These are phyloP conservation scores for Andrena bicolor DNA, from an alignment of 2,888 invertebrate genomes.

Conservation along the genomic window DNA sequence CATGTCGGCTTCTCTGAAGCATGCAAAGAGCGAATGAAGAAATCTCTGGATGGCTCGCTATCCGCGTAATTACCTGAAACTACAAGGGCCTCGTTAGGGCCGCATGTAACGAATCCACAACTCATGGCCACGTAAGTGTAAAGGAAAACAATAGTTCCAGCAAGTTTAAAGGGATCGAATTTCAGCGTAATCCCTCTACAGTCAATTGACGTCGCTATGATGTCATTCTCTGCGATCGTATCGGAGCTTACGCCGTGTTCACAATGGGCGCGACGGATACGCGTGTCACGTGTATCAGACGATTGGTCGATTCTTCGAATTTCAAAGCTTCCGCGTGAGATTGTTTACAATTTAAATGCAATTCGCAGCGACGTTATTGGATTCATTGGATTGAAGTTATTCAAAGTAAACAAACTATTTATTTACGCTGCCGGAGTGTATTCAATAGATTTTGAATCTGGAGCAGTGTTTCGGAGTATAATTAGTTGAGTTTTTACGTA, in stretches of 20 bases:
- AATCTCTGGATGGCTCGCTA: not conserved
- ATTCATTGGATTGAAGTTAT: no score
- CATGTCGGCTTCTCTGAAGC: constrained; percentile 22
- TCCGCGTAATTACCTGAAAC: constrained; percentile 91
- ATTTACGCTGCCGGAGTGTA: no score
- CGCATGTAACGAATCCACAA: constrained; percentile 97
- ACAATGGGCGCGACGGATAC: constrained; percentile 11
- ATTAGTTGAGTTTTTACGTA: no score
- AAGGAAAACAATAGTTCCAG: constrained; percentile 41
- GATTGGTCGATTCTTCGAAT: not conserved
- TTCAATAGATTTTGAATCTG: no score
- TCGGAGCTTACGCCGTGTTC: constrained; percentile 42
- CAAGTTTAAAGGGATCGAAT: constrained; percentile 44
- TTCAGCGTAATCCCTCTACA: constrained; percentile 29
- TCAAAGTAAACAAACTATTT: no score
- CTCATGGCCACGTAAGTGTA: constrained; percentile 86
- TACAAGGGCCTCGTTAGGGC: constrained; percentile 97
- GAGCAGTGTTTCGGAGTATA: no score
- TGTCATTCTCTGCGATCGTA: constrained; percentile 49
- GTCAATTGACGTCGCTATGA: constrained; percentile 53
- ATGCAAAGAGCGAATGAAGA: not conserved
- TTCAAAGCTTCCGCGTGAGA: no score
- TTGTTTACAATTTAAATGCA: no score
- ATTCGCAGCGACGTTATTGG: no score
- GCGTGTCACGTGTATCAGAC: not conserved